Conservation (phyloP, 2,888 invertebrate genomes). For the Platycheirus albimanus region DNA sequence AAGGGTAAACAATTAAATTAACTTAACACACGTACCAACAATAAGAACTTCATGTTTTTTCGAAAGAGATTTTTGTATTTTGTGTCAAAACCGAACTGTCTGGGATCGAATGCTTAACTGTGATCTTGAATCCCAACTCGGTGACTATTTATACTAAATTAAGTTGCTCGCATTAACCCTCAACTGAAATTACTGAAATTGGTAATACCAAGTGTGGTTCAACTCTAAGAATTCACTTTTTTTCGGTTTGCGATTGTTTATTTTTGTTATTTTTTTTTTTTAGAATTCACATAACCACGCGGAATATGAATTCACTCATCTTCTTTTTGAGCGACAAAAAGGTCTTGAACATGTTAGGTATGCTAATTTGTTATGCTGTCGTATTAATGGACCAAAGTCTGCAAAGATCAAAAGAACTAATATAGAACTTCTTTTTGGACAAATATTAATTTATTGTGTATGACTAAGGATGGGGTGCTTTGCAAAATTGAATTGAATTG, state of each 20-base stretch:
- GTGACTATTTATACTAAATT: constrained; percentile 62
- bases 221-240: constrained; percentile 49
- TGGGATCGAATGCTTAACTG: constrained; percentile 58
- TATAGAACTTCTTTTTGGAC: background rate
- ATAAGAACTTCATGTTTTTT: constrained; percentile 61
- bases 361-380: constrained; percentile 27
- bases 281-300: background rate
- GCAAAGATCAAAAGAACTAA: constrained; percentile 11
- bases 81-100: constrained; percentile 52
- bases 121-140: constrained; percentile 28
- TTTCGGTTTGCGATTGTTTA: constrained; percentile 12
- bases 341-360: constrained; percentile 16
- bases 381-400: constrained; percentile 14
- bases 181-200: constrained; percentile 38
- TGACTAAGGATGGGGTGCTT: background rate
- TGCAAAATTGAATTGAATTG: background rate
- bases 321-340: constrained; percentile 16
- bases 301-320: constrained; percentile 9
- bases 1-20: constrained; percentile 27
- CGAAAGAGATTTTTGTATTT: constrained; percentile 15
- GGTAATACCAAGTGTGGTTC: constrained; percentile 28
- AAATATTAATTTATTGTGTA: background rate
- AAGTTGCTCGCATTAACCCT: constrained; percentile 50
- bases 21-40: constrained; percentile 61
- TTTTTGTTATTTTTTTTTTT: constrained; percentile 6